Percentiles rank a stretch among this genome's conserved stretches.
Conservation (phyloP, 92 coral and sea anemone species). For the Palythoa grandis region DNA sequence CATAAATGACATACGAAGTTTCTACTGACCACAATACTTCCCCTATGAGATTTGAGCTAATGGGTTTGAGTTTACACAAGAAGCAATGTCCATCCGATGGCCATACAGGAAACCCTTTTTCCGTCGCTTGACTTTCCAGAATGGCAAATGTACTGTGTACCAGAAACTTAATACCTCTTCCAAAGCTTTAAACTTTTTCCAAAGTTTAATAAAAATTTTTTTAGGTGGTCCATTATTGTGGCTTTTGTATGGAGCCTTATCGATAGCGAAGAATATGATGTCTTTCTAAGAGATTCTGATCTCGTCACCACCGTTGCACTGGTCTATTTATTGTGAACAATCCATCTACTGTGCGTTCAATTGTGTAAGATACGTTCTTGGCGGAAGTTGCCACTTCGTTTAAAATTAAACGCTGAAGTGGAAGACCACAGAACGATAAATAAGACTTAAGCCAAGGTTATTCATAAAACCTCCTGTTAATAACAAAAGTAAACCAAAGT, state of each 20-base stretch:
- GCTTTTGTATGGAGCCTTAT: neutral
- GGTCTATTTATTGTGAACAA: slow-evolving; percentile 42
- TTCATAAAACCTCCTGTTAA: neutral
- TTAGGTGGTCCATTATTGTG: neutral
- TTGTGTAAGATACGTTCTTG: slow-evolving; percentile 48
- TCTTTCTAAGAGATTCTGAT: slow-evolving; percentile 31
- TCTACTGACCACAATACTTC: neutral
- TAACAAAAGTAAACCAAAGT: neutral
- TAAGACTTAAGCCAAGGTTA: neutral
- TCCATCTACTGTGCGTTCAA: slow-evolving; percentile 46
- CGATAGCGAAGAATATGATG: slow-evolving; percentile 31
- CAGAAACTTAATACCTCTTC: slow-evolving; percentile 23
- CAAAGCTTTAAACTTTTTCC: no score
- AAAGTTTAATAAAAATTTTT: neutral
- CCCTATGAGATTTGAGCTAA: slow-evolving; percentile 27
- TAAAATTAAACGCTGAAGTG: slow-evolving; percentile 54
- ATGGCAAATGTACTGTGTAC: slow-evolving; percentile 17
- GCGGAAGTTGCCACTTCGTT: slow-evolving; percentile 76
- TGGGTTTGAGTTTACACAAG: slow-evolving; percentile 45
- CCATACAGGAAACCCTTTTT: slow-evolving; percentile 25
- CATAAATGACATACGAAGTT: neutral
- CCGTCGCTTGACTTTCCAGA: slow-evolving; percentile 25
- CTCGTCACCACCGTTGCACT: slow-evolving; percentile 9
- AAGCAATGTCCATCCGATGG: slow-evolving; percentile 27
- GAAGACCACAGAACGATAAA: slow-evolving; percentile 37